Base-by-base conservation (phyloP, 2,888 invertebrate genomes). In the Camponotus fellah region DNA sequence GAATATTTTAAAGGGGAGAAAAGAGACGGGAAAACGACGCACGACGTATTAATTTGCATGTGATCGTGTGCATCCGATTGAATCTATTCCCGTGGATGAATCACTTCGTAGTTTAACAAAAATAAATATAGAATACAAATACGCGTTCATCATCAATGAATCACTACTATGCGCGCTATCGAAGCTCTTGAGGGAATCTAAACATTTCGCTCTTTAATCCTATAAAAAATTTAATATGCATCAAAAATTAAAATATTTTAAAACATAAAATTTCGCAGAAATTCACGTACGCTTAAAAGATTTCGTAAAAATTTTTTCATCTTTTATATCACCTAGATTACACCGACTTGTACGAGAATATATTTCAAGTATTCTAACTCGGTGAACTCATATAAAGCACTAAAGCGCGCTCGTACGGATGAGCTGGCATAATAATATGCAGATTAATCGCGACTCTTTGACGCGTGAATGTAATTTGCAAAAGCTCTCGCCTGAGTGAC, bases 361-460 rank as follows among this genome's bases (percentile, higher is more conserved):
- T 79, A 43, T 69, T 68, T 21, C 5, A 34, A 79, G 58, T 68
- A 68, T 79, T 46, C 46, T 17, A 68, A 26, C 37, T 77, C 66
- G 17, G 21, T 46, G 60, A 58, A 60, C 60, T 68, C 37, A 14
- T 26, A 32, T 37, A 40, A 69, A 43, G 69, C 56, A 64, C 76
- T 76, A 69, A 82, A 82, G 71, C 32, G 74, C 69, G 69, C 56
- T 74, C 68, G 68, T 46, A 58, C 68, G 69, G 49, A 82, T 46
- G 69, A 64, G 37, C 62, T 62, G 60, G 58, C 82, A 34, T 75
- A 84, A 84, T 83, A 77, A 74, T 66, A 85, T 85, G 85, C 83
- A 85, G 83, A 85, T 85, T 85, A 83, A 85, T 85, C 53, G 77
- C 53, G 14, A 46, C 66, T 68, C 79, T 74, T 69, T 71, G 66